Base-by-base conservation (phyloP, 2,797 vertebrate genomes). In the Novumbra hubbsi region DNA sequence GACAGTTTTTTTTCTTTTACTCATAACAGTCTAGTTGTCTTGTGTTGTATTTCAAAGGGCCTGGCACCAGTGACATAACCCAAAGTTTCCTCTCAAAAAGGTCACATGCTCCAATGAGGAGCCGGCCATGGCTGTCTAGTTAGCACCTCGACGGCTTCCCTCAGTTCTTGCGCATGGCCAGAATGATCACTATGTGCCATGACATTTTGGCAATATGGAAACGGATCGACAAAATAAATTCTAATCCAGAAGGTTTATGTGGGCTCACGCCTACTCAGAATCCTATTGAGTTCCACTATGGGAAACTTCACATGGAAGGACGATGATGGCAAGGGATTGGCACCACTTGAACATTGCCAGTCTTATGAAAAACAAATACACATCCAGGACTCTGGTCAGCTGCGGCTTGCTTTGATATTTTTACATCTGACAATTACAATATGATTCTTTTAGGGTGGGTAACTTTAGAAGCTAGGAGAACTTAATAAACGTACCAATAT, bases 171-270 rank as follows among this genome's bases (percentile, higher is more conserved):
- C 64, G 70, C 79, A 79, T 76, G 84, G 80, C 85, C 80, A 88
- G 91, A 90, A 92, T 91, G 92, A 88, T 78, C 89, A 83, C 84
- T 89, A 93, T 92, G 90, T 81, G 68, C 74, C 74, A 76, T 92
- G 92, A 90, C 92, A 93, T 93, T 93, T 93, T 82, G 86, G 89
- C 89, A 90, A 89, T 91, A 89, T 89, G 83, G 70, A 83, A 83
- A 80, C 41, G 41, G 41, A 45, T 45, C 41, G 41, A 45, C 41
- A 45, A 87, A 87, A 91, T 91, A 88, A 87, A 85, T 84, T 75
- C 75, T 92, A 90, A 92, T 92, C 89, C 89, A 70, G 70, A 76
- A 68, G 91, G 89, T 91, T 92, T 92, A 92, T 92, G 89, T 88
- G 82, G 85, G 85, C 83, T 92, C 85, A 88, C 77, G 86, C 69